Conservation (phyloP, 2,888 invertebrate species). For the Phytoseiulus persimilis region DNA sequence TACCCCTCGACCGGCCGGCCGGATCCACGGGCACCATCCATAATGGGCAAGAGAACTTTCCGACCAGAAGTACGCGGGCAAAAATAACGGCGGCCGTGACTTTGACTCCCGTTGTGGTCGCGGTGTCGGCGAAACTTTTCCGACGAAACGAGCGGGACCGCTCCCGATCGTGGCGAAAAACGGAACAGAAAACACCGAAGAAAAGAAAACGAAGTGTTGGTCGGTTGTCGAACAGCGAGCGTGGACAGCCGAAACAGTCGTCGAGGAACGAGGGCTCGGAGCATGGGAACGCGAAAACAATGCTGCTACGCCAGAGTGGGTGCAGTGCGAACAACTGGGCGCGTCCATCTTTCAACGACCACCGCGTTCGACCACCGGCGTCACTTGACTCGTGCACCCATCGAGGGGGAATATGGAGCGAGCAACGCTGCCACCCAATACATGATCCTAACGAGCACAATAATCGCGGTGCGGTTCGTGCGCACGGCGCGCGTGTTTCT, state of each 20-base stretch:
- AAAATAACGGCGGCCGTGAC: too few species aligned
- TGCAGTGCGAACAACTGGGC: background rate
- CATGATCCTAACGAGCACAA: background rate
- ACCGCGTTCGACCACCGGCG: background rate
- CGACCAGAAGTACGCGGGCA: too few species aligned
- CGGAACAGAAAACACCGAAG: background rate
- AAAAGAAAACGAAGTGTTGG: background rate
- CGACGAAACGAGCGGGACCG: background rate
- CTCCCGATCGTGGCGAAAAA: background rate
- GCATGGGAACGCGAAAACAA: background rate
- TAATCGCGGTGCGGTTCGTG: background rate
- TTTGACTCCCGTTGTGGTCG: too few species aligned
- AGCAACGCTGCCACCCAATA: background rate
- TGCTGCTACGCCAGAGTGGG: background rate
- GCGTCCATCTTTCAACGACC: constrained; percentile 5
- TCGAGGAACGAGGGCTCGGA: background rate
- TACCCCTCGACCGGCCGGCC: too few species aligned
- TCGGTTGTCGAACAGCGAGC: background rate
- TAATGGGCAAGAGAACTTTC: too few species aligned
- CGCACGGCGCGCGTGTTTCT: background rate
- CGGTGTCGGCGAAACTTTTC: too few species aligned
- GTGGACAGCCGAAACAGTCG: background rate
- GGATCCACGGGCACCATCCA: too few species aligned
- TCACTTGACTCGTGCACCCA: background rate
- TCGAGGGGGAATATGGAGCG: background rate